These are phyloP conservation scores for Equus przewalskii DNA, from an alignment of 2,113 vertebrate species.

Conservation along the genomic window DNA sequence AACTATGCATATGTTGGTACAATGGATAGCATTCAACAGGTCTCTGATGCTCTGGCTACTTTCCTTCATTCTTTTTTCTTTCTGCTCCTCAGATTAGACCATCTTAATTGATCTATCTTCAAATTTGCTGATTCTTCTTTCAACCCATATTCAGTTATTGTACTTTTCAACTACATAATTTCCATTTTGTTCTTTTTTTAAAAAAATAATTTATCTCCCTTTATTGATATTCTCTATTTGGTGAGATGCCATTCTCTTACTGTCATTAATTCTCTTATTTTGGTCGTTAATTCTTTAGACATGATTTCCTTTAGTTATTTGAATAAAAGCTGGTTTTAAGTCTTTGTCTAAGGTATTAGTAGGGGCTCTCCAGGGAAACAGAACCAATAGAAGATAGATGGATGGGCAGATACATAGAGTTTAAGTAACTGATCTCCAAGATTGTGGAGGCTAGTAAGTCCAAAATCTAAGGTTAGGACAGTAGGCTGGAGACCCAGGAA, in stretches of 20 bases:
- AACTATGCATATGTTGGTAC: neutral
- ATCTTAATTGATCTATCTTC: neutral
- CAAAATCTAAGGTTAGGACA: no score
- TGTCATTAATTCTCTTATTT: no score
- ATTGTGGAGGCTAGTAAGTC: no score
- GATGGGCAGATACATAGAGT: no score
- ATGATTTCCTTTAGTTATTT: neutral
- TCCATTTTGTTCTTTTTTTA: neutral
- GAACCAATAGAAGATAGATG: neutral
- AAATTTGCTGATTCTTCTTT: neutral
- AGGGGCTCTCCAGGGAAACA: no score
- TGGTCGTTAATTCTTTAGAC: neutral
- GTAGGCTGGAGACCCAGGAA: neutral
- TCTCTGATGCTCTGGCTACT: neutral
- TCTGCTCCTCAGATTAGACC: neutral
- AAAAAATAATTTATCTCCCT: neutral
- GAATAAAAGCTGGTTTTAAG: neutral
- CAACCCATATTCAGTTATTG: neutral
- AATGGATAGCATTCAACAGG: neutral
- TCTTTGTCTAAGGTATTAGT: neutral
- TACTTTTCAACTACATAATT: neutral
- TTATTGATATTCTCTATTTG: neutral
- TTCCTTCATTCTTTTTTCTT: neutral
- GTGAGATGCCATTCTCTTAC: neutral
- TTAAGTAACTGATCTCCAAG: neutral